Percentiles rank a stretch among this genome's conserved stretches.
Evolutionary conservation across 2,113 vertebrate species (phyloP).

Genomic region (Oophaga pumilio): DNA sequence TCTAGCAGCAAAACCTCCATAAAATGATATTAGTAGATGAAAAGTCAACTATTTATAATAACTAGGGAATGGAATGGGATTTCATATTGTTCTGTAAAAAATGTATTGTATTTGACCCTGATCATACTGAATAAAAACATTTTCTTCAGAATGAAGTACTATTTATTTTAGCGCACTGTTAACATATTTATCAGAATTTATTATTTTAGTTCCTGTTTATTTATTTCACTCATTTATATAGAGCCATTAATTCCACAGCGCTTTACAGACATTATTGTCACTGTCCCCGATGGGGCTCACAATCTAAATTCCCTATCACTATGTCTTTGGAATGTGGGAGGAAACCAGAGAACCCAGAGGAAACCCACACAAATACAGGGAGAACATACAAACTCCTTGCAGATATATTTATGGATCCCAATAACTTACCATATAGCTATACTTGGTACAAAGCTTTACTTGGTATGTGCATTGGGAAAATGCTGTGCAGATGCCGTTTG

Average conservation of each 20-base stretch:
- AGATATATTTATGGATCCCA: neutral
- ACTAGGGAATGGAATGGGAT: neutral
- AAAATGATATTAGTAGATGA: neutral
- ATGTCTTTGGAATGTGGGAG: no score
- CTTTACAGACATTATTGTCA: no score
- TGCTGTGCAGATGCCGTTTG: neutral
- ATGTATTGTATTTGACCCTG: neutral
- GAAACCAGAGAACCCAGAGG: no score
- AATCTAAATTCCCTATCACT: no score
- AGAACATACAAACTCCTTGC: no score
- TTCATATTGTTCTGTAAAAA: neutral
- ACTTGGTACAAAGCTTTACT: neutral
- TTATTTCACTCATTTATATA: no score
- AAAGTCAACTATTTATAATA: slow-evolving; percentile 23
- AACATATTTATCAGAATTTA: neutral
- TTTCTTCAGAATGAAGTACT: neutral
- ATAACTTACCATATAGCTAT: neutral
- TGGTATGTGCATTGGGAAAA: neutral
- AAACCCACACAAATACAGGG: no score
- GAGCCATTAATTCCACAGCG: no score
- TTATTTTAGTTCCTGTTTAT: neutral
- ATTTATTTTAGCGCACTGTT: neutral
- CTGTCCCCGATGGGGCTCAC: no score
- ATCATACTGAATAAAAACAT: neutral
- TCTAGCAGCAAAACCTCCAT: slow-evolving; percentile 8